phyloP scores from a whole-genome alignment of 2,797 vertebrate species.

The Morus bassanus region DNA sequence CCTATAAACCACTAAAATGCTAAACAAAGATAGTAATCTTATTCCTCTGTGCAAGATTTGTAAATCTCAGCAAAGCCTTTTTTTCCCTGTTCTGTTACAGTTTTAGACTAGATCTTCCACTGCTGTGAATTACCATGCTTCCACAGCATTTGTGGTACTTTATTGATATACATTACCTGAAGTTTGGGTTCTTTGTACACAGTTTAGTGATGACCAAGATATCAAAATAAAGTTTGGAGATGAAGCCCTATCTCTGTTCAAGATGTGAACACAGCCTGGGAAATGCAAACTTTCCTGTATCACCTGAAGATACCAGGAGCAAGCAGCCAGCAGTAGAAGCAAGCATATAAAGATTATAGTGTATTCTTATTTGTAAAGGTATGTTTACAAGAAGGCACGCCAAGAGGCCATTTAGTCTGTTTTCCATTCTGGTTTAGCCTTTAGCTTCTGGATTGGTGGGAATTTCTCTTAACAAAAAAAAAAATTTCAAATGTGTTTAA shows the following conservation, averaged over 20 bases:
- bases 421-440: not conserved
- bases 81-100: not conserved
- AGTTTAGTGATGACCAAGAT: not conserved
- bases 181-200: not conserved
- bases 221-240: not conserved
- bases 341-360: not conserved
- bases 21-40: not conserved
- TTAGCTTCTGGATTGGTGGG: not conserved
- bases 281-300: not conserved
- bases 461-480: not conserved
- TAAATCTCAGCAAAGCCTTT: not conserved
- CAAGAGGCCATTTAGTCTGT: not conserved
- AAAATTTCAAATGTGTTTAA: not conserved
- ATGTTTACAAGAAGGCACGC: not conserved
- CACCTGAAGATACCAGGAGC: not conserved
- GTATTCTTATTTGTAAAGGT: not conserved
- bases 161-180: not conserved
- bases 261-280: not conserved
- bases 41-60: not conserved
- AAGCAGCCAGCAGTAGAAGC: not conserved
- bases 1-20: not conserved
- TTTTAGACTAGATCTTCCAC: not conserved
- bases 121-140: not conserved
- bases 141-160: rapidly evolving
- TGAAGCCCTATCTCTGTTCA: not conserved